Evolutionary conservation across 2,888 invertebrate genomes (phyloP).

Genomic region (Uropetala carovei): DNA sequence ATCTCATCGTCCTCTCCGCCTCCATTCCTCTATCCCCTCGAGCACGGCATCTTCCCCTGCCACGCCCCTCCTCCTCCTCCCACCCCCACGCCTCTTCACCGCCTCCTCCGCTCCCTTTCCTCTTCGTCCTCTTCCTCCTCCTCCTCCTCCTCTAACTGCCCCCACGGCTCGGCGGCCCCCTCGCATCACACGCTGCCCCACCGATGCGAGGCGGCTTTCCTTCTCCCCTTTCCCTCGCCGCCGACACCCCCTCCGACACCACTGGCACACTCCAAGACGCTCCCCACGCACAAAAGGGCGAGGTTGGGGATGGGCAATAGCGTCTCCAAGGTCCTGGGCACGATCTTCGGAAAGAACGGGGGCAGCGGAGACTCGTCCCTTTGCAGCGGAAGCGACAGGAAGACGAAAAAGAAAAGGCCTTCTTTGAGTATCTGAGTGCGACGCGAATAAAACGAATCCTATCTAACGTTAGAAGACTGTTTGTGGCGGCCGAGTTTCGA

Average conservation of each 20-base stretch:
- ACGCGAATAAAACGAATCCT: too few relatives aligned
- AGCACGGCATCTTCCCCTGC: neutral
- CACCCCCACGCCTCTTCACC: neutral
- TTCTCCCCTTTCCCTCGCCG: neutral
- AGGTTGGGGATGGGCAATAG: conserved; percentile 61
- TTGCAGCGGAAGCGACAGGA: conserved; percentile 24
- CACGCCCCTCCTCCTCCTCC: conserved; percentile 27
- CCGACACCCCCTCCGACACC: neutral
- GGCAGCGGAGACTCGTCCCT: neutral
- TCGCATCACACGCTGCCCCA: neutral
- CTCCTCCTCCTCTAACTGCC: neutral
- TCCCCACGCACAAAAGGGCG: conserved; percentile 19
- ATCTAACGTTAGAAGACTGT: too few relatives aligned
- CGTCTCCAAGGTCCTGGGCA: conserved; percentile 77
- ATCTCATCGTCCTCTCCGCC: conserved; percentile 7
- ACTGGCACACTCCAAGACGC: neutral
- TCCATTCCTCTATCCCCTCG: neutral
- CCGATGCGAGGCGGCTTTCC: conserved; percentile 7
- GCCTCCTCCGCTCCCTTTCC: conserved; percentile 35
- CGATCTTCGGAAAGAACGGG: conserved; percentile 87
- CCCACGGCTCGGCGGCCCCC: neutral
- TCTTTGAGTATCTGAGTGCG: conserved; percentile 58
- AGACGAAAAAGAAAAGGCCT: conserved; percentile 83
- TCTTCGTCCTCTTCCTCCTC: neutral
- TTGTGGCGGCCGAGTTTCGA: too few relatives aligned